Evolutionary conservation across 2,797 vertebrate genomes (phyloP).

Genomic region (Muraenolepis orangiensis): DNA sequence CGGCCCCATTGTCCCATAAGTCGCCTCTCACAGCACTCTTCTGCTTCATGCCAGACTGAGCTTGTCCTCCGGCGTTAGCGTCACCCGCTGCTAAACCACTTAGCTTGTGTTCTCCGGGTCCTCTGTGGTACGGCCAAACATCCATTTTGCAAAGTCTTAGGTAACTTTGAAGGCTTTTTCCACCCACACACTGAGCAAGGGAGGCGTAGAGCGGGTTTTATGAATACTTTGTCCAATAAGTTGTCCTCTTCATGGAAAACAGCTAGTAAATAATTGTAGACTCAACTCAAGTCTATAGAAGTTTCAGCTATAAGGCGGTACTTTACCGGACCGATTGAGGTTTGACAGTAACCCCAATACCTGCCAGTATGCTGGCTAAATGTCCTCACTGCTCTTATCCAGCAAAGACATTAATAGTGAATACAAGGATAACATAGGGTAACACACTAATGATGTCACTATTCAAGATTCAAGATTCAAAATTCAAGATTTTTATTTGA

Average conservation of each 20-base stretch:
- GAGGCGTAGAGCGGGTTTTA: slow-evolving; percentile 39
- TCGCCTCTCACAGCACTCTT: slow-evolving; percentile 79
- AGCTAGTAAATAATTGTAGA: slow-evolving; percentile 26
- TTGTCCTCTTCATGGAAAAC: slow-evolving; percentile 45
- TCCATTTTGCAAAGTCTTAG: slow-evolving; percentile 70
- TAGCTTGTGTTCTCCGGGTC: slow-evolving; percentile 75
- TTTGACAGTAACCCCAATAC: not conserved
- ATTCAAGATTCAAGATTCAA: too few species aligned
- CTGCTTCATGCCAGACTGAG: slow-evolving; percentile 73
- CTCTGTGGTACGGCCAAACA: slow-evolving; percentile 74
- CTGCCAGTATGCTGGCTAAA: not conserved
- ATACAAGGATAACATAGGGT: not conserved
- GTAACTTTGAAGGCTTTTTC: slow-evolving; percentile 67
- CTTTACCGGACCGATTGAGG: not conserved
- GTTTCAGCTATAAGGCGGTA: too few species aligned
- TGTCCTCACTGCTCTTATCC: not conserved
- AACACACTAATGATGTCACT: not conserved
- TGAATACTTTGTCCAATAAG: slow-evolving; percentile 58
- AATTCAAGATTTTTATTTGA: too few species aligned
- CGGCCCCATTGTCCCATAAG: slow-evolving; percentile 81
- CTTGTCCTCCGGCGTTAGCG: slow-evolving; percentile 69
- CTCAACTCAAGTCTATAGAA: not conserved
- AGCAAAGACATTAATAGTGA: not conserved
- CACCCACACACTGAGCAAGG: slow-evolving; percentile 48
- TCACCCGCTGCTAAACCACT: slow-evolving; percentile 77